Evolutionary conservation across 37 sponge, comb jelly and placozoan genomes (phyloP).

Genomic region (Diacarnus erythraeanus): DNA sequence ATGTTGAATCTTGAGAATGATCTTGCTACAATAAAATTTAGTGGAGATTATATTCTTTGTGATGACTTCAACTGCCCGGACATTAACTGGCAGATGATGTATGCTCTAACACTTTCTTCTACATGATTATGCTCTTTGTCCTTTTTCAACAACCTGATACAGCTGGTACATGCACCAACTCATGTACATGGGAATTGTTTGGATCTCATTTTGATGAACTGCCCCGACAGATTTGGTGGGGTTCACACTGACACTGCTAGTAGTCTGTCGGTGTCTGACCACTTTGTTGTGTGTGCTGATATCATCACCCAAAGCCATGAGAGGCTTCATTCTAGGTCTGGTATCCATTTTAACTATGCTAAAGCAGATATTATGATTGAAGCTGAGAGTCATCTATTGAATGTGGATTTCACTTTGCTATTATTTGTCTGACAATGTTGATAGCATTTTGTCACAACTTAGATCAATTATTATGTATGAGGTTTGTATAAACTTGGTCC

Average conservation of each 20-base stretch:
- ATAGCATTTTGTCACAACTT: not conserved
- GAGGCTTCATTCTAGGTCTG: not conserved
- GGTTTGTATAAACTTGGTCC: not conserved
- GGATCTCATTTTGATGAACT: constrained; percentile 14
- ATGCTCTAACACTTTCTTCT: not conserved
- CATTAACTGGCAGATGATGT: constrained; percentile 17
- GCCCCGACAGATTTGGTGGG: not conserved
- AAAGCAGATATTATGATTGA: too few species aligned
- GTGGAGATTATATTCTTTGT: too few species aligned
- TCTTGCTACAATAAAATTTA: not conserved
- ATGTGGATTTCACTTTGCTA: not conserved
- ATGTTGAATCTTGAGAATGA: too few species aligned
- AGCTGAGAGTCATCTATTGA: too few species aligned
- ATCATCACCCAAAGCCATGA: not conserved
- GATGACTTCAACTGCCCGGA: constrained; percentile 39
- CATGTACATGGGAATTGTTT: constrained; percentile 11
- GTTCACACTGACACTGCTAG: not conserved
- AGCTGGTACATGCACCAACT: constrained; percentile 4
- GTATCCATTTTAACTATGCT: not conserved
- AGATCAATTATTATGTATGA: not conserved
- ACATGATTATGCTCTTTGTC: constrained; percentile 12
- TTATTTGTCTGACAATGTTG: not conserved
- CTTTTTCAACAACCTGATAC: constrained; percentile 6
- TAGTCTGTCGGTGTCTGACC: not conserved
- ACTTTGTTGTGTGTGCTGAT: not conserved